These are phyloP conservation scores for Lacerta viridis DNA, from an alignment of 2,797 vertebrate species.

Conservation along the genomic window DNA sequence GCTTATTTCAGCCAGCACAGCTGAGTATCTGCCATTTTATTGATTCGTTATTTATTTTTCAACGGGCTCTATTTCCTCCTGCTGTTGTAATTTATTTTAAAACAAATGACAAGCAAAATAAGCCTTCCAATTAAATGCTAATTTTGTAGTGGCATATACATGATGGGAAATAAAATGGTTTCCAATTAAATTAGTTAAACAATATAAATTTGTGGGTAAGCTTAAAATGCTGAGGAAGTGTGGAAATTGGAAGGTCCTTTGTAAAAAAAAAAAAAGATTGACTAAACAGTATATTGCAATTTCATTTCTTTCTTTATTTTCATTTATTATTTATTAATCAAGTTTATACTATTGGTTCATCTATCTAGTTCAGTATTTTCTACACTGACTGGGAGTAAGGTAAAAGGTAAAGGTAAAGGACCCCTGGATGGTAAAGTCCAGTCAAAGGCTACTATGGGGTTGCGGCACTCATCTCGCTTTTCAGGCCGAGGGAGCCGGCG, in stretches of 20 bases:
- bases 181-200: background rate
- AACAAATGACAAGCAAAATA: slow-evolving; percentile 11
- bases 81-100: slow-evolving; percentile 13
- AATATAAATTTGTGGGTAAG: slow-evolving; percentile 10
- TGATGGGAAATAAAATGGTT: slow-evolving; percentile 13
- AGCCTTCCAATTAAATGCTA: slow-evolving; percentile 2
- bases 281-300: background rate
- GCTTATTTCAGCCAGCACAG: slow-evolving; percentile 5
- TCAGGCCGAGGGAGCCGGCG: no score
- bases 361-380: no score
- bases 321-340: no score
- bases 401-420: no score
- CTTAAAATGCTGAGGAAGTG: background rate
- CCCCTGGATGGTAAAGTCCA: no score
- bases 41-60: slow-evolving; percentile 31
- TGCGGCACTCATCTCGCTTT: no score
- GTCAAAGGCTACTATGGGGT: no score
- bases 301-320: background rate
- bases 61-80: slow-evolving; percentile 7
- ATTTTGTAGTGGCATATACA: background rate
- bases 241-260: background rate
- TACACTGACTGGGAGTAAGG: no score
- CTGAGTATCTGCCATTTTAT: slow-evolving; percentile 28
- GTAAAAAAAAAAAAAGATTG: background rate
- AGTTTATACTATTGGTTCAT: no score